phyloP scores from a whole-genome alignment of 2,113 vertebrate species.

The Rhinoderma darwinii region DNA sequence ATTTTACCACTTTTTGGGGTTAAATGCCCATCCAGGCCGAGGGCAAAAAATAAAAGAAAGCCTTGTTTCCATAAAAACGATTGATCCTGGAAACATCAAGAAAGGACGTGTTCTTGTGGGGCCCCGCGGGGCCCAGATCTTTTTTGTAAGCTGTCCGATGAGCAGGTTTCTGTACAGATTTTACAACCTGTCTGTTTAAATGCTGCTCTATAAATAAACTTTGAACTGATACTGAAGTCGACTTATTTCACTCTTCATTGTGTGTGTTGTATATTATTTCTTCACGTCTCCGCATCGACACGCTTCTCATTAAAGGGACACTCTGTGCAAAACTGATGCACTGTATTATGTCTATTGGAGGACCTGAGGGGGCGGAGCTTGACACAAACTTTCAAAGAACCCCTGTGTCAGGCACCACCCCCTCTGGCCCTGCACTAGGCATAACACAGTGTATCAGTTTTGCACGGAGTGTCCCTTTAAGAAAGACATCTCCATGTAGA shows the following conservation, averaged over 20 bases:
- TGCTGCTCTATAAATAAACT: constrained; percentile 50
- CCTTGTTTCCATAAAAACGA: background rate
- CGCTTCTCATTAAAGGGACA: too few species aligned
- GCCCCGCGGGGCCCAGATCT: background rate
- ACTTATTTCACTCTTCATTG: background rate
- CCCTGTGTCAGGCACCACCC: too few species aligned
- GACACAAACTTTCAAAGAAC: too few species aligned
- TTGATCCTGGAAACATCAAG: background rate
- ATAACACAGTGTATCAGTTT: too few species aligned
- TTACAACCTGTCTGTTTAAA: constrained; percentile 25
- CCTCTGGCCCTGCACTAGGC: too few species aligned
- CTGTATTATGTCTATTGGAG: too few species aligned
- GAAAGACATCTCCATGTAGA: too few species aligned
- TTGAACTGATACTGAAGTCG: constrained; percentile 35
- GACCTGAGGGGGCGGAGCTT: too few species aligned
- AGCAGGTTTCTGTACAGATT: constrained; percentile 33
- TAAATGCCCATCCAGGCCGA: background rate
- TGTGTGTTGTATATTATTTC: constrained; percentile 2
- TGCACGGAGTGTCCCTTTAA: too few species aligned
- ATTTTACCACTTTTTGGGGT: background rate
- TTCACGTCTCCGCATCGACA: background rate
- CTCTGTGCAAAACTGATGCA: too few species aligned
- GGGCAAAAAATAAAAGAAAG: background rate
- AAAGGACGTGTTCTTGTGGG: background rate
- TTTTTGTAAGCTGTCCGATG: constrained; percentile 32